Evolutionary conservation across 2,113 vertebrate genomes (phyloP).

Genomic region (Cyanistes caeruleus): DNA sequence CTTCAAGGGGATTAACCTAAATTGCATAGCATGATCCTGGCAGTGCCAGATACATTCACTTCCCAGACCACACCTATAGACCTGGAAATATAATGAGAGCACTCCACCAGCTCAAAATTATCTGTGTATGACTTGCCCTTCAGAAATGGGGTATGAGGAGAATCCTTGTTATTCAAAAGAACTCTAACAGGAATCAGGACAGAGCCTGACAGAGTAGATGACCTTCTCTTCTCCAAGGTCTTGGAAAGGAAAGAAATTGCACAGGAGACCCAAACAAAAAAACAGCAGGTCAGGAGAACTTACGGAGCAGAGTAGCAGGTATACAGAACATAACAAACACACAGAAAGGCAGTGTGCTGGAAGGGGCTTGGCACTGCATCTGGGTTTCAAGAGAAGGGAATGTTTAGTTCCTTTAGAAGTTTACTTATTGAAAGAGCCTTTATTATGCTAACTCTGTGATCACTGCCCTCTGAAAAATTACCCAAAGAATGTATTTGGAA

Average conservation of each 20-base stretch:
- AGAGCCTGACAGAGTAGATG: neutral
- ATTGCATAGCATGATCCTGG: neutral
- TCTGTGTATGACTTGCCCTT: neutral
- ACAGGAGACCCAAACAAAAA: neutral
- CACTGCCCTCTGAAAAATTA: slow-evolving; percentile 36
- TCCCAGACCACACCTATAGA: neutral
- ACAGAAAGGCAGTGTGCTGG: neutral
- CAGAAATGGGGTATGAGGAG: neutral
- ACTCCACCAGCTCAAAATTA: neutral
- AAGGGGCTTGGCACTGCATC: neutral
- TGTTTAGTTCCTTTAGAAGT: slow-evolving; percentile 4
- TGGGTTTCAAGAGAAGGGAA: neutral
- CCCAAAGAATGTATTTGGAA: slow-evolving; percentile 26
- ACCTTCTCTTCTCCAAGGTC: neutral
- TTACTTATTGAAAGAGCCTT: slow-evolving; percentile 19
- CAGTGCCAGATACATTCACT: neutral
- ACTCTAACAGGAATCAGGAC: neutral
- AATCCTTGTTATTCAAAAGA: neutral
- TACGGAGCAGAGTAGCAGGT: neutral
- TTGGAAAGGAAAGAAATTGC: neutral
- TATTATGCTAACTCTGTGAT: slow-evolving; percentile 33
- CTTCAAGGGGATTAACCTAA: neutral
- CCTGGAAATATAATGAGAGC: neutral
- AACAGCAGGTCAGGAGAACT: neutral
- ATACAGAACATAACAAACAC: neutral